Evolutionary conservation across 2,888 invertebrate genomes (phyloP).

Genomic region (Volucella inanis): DNA sequence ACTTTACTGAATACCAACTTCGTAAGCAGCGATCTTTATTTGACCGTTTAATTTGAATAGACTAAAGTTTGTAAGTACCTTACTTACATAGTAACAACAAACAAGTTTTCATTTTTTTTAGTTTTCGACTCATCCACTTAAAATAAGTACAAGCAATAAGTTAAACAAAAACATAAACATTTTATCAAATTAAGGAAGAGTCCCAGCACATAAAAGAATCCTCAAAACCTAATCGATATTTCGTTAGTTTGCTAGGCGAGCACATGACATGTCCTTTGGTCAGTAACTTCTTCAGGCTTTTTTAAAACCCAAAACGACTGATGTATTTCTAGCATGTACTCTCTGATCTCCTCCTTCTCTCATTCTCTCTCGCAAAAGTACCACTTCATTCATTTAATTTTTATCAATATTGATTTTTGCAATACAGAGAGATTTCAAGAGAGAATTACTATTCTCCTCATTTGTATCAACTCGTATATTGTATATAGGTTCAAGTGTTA

Average conservation of each 20-base stretch:
- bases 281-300: slow-evolving; percentile 46
- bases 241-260: slow-evolving; percentile 32
- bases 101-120: no score
- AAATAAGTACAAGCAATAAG: no score
- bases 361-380: slow-evolving; percentile 53
- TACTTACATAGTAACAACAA: no score
- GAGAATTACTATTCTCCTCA: slow-evolving; percentile 23
- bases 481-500: neutral
- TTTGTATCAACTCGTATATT: slow-evolving; percentile 23
- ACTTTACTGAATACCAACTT: neutral
- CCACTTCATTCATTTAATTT: slow-evolving; percentile 71
- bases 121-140: no score
- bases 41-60: neutral
- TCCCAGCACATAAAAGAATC: slow-evolving; percentile 9
- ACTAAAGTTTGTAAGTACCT: no score
- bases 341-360: neutral
- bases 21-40: neutral
- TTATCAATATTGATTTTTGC: slow-evolving; percentile 71
- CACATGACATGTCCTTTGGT: slow-evolving; percentile 67
- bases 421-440: slow-evolving; percentile 39
- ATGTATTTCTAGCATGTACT: slow-evolving; percentile 10
- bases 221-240: slow-evolving; percentile 59
- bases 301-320: slow-evolving; percentile 26
- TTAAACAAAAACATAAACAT: neutral
- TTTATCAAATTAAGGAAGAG: slow-evolving; percentile 45